Percentiles rank a stretch among this genome's conserved stretches.
phyloP scores from a whole-genome alignment of 2,797 vertebrate genomes.

The Enteromius unitaeniatus region DNA sequence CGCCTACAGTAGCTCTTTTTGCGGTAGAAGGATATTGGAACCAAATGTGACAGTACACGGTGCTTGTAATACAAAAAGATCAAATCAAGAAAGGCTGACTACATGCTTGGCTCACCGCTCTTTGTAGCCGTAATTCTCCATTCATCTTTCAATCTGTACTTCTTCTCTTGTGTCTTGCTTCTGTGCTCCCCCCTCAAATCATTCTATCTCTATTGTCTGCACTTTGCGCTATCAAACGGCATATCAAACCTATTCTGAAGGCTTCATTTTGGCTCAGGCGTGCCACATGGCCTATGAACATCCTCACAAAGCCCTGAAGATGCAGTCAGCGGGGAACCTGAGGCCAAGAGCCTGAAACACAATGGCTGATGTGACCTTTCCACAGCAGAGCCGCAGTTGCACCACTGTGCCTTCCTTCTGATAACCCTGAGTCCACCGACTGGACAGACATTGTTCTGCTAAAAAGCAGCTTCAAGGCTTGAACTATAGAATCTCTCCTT shows the following conservation, averaged over 20 bases:
- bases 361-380: slow-evolving; percentile 70
- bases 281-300: slow-evolving; percentile 52
- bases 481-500: slow-evolving; percentile 57
- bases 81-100: slow-evolving; percentile 15
- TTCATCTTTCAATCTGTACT: slow-evolving; percentile 47
- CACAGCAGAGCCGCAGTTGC: slow-evolving; percentile 37
- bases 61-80: slow-evolving; percentile 34
- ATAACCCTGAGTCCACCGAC: slow-evolving; percentile 54
- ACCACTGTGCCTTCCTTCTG: slow-evolving; percentile 53
- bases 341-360: slow-evolving; percentile 46
- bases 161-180: slow-evolving; percentile 28
- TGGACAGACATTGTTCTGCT: slow-evolving; percentile 57
- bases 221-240: slow-evolving; percentile 59
- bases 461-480: slow-evolving; percentile 63
- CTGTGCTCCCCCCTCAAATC: slow-evolving; percentile 19
- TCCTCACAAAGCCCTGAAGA: slow-evolving; percentile 63
- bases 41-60: slow-evolving; percentile 24
- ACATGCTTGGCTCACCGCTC: slow-evolving; percentile 9
- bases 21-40: slow-evolving; percentile 8
- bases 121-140: slow-evolving; percentile 43
- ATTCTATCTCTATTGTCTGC: slow-evolving; percentile 39
- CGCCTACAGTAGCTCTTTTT: background rate
- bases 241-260: slow-evolving; percentile 61
- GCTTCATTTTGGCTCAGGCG: slow-evolving; percentile 64
- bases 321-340: slow-evolving; percentile 12